A percentile compares a stretch with the other conserved stretches of the same genome.
Evolutionary conservation across 2,113 vertebrate genomes (phyloP).

Genomic region (Seriola rivoliana): DNA sequence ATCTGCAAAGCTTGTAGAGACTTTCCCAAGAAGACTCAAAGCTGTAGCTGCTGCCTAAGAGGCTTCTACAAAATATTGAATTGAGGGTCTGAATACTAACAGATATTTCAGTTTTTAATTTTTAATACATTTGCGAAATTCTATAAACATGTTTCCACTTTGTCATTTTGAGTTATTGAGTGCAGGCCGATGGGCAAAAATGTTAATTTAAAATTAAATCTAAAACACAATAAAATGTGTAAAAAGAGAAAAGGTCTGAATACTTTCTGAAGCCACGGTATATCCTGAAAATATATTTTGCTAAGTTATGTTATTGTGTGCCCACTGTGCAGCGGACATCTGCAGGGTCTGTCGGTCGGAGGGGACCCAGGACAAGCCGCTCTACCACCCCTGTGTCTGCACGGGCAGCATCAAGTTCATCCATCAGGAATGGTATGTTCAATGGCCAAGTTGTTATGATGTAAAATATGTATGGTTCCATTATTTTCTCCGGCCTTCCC

Average conservation of each 20-base stretch:
- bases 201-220: no score
- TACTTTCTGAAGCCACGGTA: background rate
- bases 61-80: background rate
- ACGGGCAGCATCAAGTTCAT: constrained; percentile 99
- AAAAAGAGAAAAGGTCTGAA: background rate
- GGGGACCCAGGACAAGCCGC: constrained; percentile 95
- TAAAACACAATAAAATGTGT: background rate
- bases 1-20: background rate
- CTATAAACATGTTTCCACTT: background rate
- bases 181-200: background rate
- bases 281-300: background rate
- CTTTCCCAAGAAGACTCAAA: background rate
- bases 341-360: constrained; percentile 98
- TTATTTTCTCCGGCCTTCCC: background rate
- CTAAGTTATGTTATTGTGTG: background rate
- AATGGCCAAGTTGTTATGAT: background rate
- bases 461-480: background rate
- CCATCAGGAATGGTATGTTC: constrained; percentile 96
- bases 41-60: background rate
- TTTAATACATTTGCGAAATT: background rate
- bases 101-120: background rate
- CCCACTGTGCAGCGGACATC: constrained; percentile 88
- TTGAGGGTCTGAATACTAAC: background rate
- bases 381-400: constrained; percentile 98
- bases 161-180: background rate